Evolutionary conservation across 1,140 invertebrate genomes (phyloP), one percentile per base, ranked within the genome.

Genomic region (Macrobrachium rosenbergii): DNA sequence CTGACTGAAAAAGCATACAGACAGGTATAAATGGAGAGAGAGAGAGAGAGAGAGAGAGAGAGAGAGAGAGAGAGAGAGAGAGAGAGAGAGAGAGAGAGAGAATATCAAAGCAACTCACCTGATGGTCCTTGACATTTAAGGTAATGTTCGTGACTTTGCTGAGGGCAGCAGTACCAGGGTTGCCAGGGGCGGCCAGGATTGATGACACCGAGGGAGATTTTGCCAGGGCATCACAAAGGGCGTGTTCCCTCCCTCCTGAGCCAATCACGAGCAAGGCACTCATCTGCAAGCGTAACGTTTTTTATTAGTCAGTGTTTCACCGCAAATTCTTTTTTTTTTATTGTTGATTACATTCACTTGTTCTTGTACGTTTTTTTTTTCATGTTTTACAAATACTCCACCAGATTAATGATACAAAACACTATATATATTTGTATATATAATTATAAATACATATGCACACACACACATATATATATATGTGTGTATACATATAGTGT

Each of bases 241-340:
- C 97, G 93, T 99, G 97, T 93, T 99, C 98, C 89, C 98, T 94
- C n/a, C 97, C 98, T 62, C 98, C 98, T 91, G 95, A 94, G 19
- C 98, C 98, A 91, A 99, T 94, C 11, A 99, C 94, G 76, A 99
- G 92, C 82, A 99, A 94, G 17, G 69, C 43, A 7, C 80, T 72
- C 86, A 88, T 88, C 85, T 77, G 5, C 2, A 10, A n/a, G 67
- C 12, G 7, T 10, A 52, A 5, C 0, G 2, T 2, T 52, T 52
- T 52, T 12, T 5, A 10, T 52, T 52, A 52, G 8, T 0, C 0
- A 8, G 6, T 52, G 52, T 12, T n/a, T 52, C 12, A 52, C 7
- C 7, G 12, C 52, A 52, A 12, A 52, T 52, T 52, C 52, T 10
- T 52, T 10, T 52, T 12, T 12, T 52, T 52, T 52, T 52, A 52